Percentiles rank a stretch among this genome's conserved stretches.
These are phyloP conservation scores for Indicator maculatus DNA, from an alignment of 2,113 vertebrate genomes.

Conservation along the genomic window DNA sequence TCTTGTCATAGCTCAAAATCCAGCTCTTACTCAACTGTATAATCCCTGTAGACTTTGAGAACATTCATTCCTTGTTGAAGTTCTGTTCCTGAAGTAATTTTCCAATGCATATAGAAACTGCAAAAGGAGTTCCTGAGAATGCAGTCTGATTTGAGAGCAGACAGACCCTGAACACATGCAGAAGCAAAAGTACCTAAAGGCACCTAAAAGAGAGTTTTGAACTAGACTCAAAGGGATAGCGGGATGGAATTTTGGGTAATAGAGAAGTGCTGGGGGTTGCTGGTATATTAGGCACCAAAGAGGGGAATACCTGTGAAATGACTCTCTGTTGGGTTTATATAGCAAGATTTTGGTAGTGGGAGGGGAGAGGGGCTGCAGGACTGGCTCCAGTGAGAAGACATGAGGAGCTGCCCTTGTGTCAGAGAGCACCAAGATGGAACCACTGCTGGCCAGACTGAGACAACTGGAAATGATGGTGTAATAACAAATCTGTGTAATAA, in stretches of 20 bases:
- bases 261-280: background rate
- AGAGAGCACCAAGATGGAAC: background rate
- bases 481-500: background rate
- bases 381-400: background rate
- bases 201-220: background rate
- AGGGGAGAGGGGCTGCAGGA: fast-evolving
- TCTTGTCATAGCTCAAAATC: background rate
- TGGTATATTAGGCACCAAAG: background rate
- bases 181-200: background rate
- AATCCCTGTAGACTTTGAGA: background rate
- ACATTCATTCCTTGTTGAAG: background rate
- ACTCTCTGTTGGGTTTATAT: background rate
- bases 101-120: background rate
- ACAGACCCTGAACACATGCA: background rate
- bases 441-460: background rate
- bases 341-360: background rate
- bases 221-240: background rate
- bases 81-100: background rate
- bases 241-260: background rate
- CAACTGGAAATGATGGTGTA: fast-evolving
- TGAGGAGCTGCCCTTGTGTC: background rate
- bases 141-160: background rate
- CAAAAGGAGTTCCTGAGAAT: background rate
- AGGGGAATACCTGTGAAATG: background rate
- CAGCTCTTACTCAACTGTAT: background rate